Conservation (phyloP, 2,113 vertebrate genomes). For the Microtus pennsylvanicus region DNA sequence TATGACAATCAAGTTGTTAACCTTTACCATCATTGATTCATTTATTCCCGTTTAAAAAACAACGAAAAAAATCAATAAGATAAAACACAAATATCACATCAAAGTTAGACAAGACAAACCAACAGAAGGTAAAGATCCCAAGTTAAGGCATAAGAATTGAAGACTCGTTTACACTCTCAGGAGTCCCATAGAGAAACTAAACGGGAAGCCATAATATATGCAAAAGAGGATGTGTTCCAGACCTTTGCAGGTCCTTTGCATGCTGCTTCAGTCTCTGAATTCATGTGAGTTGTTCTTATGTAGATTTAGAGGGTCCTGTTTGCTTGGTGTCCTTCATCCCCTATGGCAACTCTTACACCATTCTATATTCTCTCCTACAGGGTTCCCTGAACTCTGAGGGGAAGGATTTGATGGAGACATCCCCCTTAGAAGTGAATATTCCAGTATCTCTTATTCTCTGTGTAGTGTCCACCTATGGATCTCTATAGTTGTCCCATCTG, state of each 20-base stretch:
- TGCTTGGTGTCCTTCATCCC: not conserved
- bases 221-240: not conserved
- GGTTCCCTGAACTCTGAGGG: not conserved
- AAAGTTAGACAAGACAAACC: not conserved
- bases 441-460: not conserved
- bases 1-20: not conserved
- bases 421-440: not conserved
- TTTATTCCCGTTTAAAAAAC: not conserved
- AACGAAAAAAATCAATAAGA: not conserved
- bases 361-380: not conserved
- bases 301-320: not conserved
- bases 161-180: not conserved
- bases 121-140: not conserved
- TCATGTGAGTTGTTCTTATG: not conserved
- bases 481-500: not conserved
- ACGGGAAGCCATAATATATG: not conserved
- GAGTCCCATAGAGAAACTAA: not conserved
- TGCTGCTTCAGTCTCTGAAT: not conserved
- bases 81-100: not conserved
- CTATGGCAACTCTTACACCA: not conserved
- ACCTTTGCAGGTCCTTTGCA: not conserved
- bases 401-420: not conserved
- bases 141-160: not conserved
- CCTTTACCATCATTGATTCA: not conserved
- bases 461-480: too few species aligned